phyloP scores from a whole-genome alignment of 2,888 invertebrate species.

The Alcis repandata region DNA sequence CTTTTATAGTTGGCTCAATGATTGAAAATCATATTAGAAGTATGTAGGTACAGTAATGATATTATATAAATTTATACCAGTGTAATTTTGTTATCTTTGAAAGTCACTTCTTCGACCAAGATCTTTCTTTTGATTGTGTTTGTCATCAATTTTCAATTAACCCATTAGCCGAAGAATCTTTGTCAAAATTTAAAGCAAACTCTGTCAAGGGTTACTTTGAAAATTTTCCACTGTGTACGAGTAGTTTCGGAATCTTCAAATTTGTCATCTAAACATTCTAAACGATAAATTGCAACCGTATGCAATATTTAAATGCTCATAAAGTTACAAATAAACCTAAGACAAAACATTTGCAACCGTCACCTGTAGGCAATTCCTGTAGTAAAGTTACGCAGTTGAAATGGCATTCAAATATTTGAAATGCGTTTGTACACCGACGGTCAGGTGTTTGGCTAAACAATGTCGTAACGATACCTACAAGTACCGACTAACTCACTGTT shows the following conservation, averaged over 20 bases:
- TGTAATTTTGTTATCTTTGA: no score
- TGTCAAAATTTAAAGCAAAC: no score
- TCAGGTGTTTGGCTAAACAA: slow-evolving; percentile 30
- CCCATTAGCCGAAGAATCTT: no score
- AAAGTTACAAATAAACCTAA: slow-evolving; percentile 16
- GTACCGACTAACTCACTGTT: slow-evolving; percentile 5
- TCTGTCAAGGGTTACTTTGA: neutral
- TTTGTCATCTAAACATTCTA: neutral
- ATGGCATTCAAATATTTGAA: slow-evolving; percentile 31
- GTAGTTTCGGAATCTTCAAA: neutral
- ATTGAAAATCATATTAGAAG: no score
- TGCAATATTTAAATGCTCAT: slow-evolving; percentile 14
- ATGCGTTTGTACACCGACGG: slow-evolving; percentile 23
- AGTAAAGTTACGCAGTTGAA: slow-evolving; percentile 29
- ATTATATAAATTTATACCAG: no score
- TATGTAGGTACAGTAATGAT: no score
- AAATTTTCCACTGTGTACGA: neutral
- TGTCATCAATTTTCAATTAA: no score
- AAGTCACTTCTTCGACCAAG: no score
- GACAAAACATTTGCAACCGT: slow-evolving; percentile 11
- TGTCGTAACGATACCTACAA: slow-evolving; percentile 26
- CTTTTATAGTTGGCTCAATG: no score
- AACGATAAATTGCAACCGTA: slow-evolving; percentile 7
- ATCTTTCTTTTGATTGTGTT: no score
- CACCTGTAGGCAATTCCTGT: slow-evolving; percentile 8